Conservation (phyloP, 2,888 invertebrate genomes). For the Aromia moschata region DNA sequence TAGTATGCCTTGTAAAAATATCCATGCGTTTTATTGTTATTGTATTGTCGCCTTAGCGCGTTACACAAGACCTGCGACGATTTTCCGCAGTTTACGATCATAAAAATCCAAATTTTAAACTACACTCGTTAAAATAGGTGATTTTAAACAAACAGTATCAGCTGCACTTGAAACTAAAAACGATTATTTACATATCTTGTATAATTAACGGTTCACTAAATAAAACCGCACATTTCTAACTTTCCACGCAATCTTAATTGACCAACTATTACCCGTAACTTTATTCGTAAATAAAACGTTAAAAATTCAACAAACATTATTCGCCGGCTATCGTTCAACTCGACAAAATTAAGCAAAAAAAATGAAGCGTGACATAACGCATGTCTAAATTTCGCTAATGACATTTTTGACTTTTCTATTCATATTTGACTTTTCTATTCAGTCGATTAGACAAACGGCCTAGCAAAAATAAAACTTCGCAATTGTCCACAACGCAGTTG, state of each 20-base stretch:
- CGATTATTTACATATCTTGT: neutral
- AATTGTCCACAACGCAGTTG: constrained; percentile 9
- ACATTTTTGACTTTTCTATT: no score
- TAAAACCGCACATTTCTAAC: neutral
- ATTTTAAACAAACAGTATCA: no score
- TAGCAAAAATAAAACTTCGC: neutral
- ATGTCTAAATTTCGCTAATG: no score
- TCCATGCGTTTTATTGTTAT: neutral
- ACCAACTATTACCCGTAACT: neutral
- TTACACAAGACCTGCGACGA: neutral
- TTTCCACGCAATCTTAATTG: neutral
- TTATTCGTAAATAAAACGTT: neutral
- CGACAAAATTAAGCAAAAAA: neutral
- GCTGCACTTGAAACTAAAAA: no score
- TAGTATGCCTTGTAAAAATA: neutral
- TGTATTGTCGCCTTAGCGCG: neutral
- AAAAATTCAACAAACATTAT: neutral
- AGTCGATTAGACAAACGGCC: neutral
- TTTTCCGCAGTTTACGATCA: neutral
- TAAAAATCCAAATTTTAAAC: no score
- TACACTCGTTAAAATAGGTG: no score
- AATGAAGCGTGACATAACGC: neutral
- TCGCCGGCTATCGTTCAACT: neutral
- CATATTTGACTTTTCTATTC: no score
- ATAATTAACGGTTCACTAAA: neutral